phyloP scores from a whole-genome alignment of 2,888 invertebrate species.

The Parnassius apollo region DNA sequence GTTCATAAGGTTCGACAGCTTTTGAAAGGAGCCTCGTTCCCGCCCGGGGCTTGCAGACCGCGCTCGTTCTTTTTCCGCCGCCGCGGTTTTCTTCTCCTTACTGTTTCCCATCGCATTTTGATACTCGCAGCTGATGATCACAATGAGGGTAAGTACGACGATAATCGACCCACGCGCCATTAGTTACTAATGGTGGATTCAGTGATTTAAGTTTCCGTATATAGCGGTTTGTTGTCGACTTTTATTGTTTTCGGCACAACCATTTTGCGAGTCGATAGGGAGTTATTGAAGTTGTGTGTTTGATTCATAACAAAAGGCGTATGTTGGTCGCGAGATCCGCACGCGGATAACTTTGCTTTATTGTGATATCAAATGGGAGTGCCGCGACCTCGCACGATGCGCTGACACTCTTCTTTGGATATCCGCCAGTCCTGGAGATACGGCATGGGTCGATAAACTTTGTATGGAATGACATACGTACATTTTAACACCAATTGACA shows the following conservation, averaged over 20 bases:
- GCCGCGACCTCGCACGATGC: slow-evolving; percentile 40
- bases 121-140: slow-evolving; percentile 50
- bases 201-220: slow-evolving; percentile 32
- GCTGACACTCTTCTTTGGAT: slow-evolving; percentile 44
- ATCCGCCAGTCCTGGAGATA: slow-evolving; percentile 49
- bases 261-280: slow-evolving; percentile 46
- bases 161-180: slow-evolving; percentile 66
- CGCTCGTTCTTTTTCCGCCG: slow-evolving; percentile 66
- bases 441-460: slow-evolving; percentile 53
- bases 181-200: slow-evolving; percentile 51
- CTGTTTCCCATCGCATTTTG: slow-evolving; percentile 65
- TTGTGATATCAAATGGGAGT: slow-evolving; percentile 49
- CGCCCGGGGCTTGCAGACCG: slow-evolving; percentile 57
- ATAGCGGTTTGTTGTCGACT: slow-evolving; percentile 17
- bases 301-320: slow-evolving; percentile 60
- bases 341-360: slow-evolving; percentile 34
- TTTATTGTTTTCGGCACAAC: slow-evolving; percentile 32
- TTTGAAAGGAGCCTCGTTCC: slow-evolving; percentile 57
- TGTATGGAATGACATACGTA: slow-evolving; percentile 33
- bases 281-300: slow-evolving; percentile 39
- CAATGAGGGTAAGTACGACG: slow-evolving; percentile 52
- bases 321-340: slow-evolving; percentile 27
- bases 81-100: slow-evolving; percentile 69
- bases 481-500: slow-evolving; percentile 32
- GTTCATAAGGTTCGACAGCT: slow-evolving; percentile 57